These are phyloP conservation scores for Dendrolimus houi DNA, from an alignment of 2,888 invertebrate genomes.

Conservation along the genomic window DNA sequence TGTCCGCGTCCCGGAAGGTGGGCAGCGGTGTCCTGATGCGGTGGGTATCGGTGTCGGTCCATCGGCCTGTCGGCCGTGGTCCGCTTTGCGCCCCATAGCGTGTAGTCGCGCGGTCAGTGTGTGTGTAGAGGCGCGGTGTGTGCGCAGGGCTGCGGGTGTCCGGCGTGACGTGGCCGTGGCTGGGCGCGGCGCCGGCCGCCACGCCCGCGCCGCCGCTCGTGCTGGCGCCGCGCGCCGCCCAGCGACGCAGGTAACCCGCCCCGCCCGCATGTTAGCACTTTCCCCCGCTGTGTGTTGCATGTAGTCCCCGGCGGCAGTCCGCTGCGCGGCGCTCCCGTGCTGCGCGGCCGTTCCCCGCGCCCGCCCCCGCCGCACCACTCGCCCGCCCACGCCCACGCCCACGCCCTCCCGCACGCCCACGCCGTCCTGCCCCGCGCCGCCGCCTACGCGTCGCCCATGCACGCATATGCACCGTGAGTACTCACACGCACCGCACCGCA, in stretches of 20 bases:
- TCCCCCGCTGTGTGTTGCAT: conserved; percentile 49
- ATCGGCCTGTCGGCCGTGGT: not conserved
- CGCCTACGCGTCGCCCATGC: conserved; percentile 85
- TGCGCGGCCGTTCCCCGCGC: conserved; percentile 84
- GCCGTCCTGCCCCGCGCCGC: conserved; percentile 85
- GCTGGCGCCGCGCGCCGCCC: conserved; percentile 83
- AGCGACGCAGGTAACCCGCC: conserved; percentile 81
- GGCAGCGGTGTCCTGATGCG: not conserved
- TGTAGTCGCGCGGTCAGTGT: conserved; percentile 9
- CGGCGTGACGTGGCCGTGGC: conserved; percentile 86
- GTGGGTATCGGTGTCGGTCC: not conserved
- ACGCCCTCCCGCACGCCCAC: conserved; percentile 78
- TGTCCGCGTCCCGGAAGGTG: conserved; percentile 3
- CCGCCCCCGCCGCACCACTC: conserved; percentile 77
- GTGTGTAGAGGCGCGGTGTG: conserved; percentile 55
- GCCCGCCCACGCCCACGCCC: conserved; percentile 73
- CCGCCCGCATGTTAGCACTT: conserved; percentile 31
- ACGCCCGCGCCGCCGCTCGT: conserved; percentile 81
- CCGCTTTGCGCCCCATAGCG: not conserved
- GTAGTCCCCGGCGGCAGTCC: conserved; percentile 86
- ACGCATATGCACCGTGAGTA: conserved; percentile 95
- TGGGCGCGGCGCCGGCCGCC: conserved; percentile 78
- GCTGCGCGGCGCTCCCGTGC: conserved; percentile 77
- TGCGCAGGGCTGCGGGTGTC: conserved; percentile 86
- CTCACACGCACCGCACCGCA: conserved; percentile 19